Evolutionary conservation across 1,140 invertebrate genomes (phyloP).

Genomic region (Philopotamus ludificatus): DNA sequence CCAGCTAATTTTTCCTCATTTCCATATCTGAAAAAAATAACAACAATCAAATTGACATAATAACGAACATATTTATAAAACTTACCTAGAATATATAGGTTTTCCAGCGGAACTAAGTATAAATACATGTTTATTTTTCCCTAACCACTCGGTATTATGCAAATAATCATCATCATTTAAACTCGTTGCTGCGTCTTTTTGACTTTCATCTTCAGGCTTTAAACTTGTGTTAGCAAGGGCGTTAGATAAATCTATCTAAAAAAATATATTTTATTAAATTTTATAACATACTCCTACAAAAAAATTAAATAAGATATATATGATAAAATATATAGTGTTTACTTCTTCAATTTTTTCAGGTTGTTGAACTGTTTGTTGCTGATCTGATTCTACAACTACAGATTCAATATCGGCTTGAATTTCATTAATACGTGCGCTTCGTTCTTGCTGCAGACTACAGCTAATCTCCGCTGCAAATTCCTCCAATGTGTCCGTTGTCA

Average conservation of each 20-base stretch:
- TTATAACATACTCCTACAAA: too few relatives aligned
- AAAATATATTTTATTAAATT: slow-evolving; percentile 3
- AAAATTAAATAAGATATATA: neutral
- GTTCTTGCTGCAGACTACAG: slow-evolving; percentile 57
- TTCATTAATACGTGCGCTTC: slow-evolving; percentile 56
- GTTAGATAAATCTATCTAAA: slow-evolving; percentile 31
- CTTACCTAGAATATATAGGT: slow-evolving; percentile 89
- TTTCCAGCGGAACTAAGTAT: slow-evolving; percentile 93
- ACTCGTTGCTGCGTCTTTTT: slow-evolving; percentile 16
- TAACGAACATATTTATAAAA: slow-evolving; percentile 10
- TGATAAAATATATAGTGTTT: neutral
- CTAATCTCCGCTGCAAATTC: slow-evolving; percentile 68
- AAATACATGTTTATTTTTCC: slow-evolving; percentile 89
- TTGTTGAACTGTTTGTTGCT: neutral
- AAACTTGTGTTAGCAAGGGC: slow-evolving; percentile 26
- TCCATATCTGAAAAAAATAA: slow-evolving; percentile 66
- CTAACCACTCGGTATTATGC: slow-evolving; percentile 69
- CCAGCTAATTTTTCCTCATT: slow-evolving; percentile 93
- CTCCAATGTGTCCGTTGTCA: slow-evolving; percentile 68
- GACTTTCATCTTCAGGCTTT: slow-evolving; percentile 24
- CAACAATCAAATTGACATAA: neutral
- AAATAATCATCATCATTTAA: slow-evolving; percentile 55
- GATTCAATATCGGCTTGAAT: slow-evolving; percentile 57
- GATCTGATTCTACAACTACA: neutral
- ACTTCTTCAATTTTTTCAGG: neutral